These are phyloP conservation scores for Saturnia pavonia DNA, from an alignment of 2,888 invertebrate genomes.

Conservation along the genomic window DNA sequence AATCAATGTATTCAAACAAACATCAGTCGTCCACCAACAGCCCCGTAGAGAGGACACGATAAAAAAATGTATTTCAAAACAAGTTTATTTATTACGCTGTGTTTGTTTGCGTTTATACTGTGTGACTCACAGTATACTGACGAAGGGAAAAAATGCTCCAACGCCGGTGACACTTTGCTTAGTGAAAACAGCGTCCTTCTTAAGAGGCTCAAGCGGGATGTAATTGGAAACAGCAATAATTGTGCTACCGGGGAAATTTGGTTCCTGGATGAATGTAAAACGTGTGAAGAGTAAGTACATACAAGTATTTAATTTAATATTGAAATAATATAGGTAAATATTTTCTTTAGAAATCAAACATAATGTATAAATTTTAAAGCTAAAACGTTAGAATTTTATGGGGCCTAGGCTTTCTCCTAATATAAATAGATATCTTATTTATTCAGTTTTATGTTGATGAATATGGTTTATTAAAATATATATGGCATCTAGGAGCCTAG, in stretches of 20 bases:
- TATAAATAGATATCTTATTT: no score
- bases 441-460: no score
- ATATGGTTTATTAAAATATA: no score
- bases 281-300: slow-evolving; percentile 17
- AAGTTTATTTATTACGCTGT: not conserved
- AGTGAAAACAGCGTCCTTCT: not conserved
- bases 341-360: no score
- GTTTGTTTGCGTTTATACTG: not conserved
- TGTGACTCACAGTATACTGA: not conserved
- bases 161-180: not conserved
- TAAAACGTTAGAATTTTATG: no score
- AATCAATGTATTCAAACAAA: not conserved
- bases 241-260: slow-evolving; percentile 23
- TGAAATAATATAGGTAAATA: no score
- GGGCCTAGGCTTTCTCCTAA: no score
- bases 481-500: no score
- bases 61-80: slow-evolving; percentile 4
- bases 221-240: slow-evolving; percentile 16
- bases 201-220: not conserved
- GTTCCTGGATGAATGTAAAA: slow-evolving; percentile 20
- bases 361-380: no score
- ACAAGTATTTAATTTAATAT: no score
- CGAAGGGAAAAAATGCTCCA: not conserved
- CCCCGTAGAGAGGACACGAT: not conserved
- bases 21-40: not conserved